Evolutionary conservation across 2,797 vertebrate species (phyloP).

Genomic region (Notolabrus celidotus): DNA sequence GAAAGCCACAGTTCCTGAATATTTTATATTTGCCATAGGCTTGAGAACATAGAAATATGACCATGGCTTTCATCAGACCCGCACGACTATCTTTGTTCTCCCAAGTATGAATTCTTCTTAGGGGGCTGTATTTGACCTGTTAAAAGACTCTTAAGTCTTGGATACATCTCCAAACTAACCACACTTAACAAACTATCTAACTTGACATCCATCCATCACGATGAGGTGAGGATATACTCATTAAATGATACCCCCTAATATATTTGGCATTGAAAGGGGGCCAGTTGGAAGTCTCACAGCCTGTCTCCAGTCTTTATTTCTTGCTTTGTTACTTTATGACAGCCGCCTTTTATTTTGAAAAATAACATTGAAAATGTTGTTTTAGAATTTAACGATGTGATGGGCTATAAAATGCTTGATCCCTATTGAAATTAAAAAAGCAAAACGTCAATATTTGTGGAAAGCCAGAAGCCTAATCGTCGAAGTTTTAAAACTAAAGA

Average conservation of each 20-base stretch:
- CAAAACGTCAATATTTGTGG: no score
- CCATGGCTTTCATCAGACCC: not conserved
- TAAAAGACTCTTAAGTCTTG: not conserved
- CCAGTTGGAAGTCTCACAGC: slow-evolving; percentile 22
- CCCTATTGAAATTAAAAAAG: no score
- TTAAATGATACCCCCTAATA: slow-evolving; percentile 42
- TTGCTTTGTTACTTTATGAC: slow-evolving; percentile 14
- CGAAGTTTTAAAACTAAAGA: no score
- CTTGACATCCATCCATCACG: not conserved
- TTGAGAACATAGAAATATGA: not conserved
- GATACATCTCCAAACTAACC: not conserved
- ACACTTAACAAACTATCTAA: slow-evolving; percentile 10
- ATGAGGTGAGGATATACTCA: slow-evolving; percentile 31
- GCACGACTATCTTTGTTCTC: slow-evolving; percentile 1
- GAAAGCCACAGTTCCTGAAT: not conserved
- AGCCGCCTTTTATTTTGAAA: slow-evolving; percentile 6
- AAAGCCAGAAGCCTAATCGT: no score
- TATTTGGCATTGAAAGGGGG: slow-evolving; percentile 30
- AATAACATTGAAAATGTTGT: not conserved
- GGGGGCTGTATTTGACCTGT: not conserved
- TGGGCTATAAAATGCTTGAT: not conserved
- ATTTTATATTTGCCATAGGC: slow-evolving; percentile 9
- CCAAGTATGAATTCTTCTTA: not conserved
- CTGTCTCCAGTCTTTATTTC: slow-evolving; percentile 12
- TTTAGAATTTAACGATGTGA: slow-evolving; percentile 3